These are phyloP conservation scores for Armadillidium nasatum DNA, from an alignment of 1,140 invertebrate genomes.

Conservation along the genomic window DNA sequence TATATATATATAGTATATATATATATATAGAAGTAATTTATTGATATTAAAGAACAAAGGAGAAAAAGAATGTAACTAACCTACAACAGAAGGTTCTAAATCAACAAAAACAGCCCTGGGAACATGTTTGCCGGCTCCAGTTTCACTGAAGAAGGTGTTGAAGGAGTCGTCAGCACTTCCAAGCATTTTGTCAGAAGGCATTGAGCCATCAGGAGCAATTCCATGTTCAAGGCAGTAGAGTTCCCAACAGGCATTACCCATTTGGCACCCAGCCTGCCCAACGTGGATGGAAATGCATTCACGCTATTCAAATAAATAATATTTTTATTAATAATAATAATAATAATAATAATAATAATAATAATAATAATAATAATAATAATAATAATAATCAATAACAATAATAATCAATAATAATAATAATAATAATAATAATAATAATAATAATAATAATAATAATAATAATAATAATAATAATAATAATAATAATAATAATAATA, in stretches of 20 bases:
- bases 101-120: constrained; percentile 56
- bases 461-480: too few species aligned
- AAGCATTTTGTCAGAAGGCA: constrained; percentile 46
- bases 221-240: constrained; percentile 57
- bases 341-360: too few species aligned
- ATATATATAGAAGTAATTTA: neutral
- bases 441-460: too few species aligned
- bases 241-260: constrained; percentile 60
- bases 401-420: too few species aligned
- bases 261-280: constrained; percentile 80
- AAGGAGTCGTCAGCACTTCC: constrained; percentile 50
- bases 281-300: constrained; percentile 84
- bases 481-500: too few species aligned
- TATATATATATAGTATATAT: neutral
- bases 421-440: too few species aligned
- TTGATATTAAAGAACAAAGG: too few species aligned
- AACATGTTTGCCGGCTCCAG: constrained; percentile 52
- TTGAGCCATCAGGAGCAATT: constrained; percentile 52
- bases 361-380: too few species aligned
- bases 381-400: too few species aligned
- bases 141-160: constrained; percentile 48
- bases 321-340: too few species aligned
- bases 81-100: constrained; percentile 53
- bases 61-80: constrained; percentile 25
- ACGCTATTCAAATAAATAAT: neutral